Evolutionary conservation across 2,113 vertebrate genomes (phyloP), one percentile per base, ranked within the genome.

Genomic region (Chlorodrepanis virens): DNA sequence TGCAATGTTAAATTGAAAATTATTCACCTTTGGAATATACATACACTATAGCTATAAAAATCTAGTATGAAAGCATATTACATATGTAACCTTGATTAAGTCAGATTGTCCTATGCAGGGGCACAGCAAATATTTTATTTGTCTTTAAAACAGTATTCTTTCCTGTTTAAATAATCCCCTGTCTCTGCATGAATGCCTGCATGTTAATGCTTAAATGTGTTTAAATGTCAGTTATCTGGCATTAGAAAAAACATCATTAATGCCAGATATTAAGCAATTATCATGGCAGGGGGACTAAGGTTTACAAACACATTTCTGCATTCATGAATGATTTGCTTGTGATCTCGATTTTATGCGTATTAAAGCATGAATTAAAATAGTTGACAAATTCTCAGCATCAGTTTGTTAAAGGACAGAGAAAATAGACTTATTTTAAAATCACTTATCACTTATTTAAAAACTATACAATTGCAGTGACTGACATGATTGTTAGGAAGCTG

Each of bases 201-300:
- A 83, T 12, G 7, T 89, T 93, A 79, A 79, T 96, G 92, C 95
- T 97, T 96, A 97, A 96, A 97, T 95, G 61, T 96, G 67, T 87
- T 97, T 95, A 96, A 93, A 94, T 90, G 83, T 95, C 97, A 97
- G 93, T 97, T 98, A 96, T 94, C 85, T 97, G 93, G 86, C 80
- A 89, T 87, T 95, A 97, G 95, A 97, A 92, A 97, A 97, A 97
- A 93, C 91, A 88, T 95, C 81, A 97, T 96, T 96, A 97, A 97
- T 97, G 96, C 83, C 95, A 96, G 96, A 96, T 95, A 94, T 96
- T 97, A 97, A 97, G 95, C 96, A 97, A 97, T 98, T 98, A 97
- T 97, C 90, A 56, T 97, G 95, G 88, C 84, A 88, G 87, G 96
- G 93, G 77, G 94, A 93, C 91, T 77, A 87, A 95, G 91, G 90